Evolutionary conservation across 2,888 invertebrate genomes (phyloP), one percentile per base, ranked within the genome.

Genomic region (Trachelus iudaicus): DNA sequence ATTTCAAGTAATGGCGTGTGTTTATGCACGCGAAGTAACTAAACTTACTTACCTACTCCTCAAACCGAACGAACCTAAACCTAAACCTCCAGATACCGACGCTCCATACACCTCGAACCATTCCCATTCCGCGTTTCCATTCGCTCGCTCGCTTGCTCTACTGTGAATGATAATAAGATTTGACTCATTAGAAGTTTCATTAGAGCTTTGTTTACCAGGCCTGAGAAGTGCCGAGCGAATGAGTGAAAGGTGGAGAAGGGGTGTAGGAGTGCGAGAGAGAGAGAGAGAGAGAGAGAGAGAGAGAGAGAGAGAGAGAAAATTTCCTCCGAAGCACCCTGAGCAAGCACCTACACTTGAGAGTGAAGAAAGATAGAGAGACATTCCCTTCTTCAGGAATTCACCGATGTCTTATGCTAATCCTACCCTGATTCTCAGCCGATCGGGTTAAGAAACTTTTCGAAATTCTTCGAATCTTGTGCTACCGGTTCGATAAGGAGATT

Each of bases 151-250:
- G 35, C 34, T 85, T 82, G 75, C 81, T 81, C 82, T 79, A 85
- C 84, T 85, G 82, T 81, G 87, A 86, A 88, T 88, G 87, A 87
- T 87, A 89, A 89, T 88, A 89, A 87, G 88, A 89, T 89, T 89
- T 86, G 85, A 87, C 86, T 89, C 88, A 88, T 89, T 88, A 89
- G 88, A 89, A 88, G 87, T 89, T 89, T 89, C 88, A 88, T 89
- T 87, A 87, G 86, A 85, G 87, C 88, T 87, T 88, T 88, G 88
- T 89, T 89, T 88, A 86, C 87, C 80, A 80, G 82, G 76, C 79
- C 82, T 79, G 73, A 33, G 79, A 76, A 73, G 31, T 69, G 33
- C 33, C 69, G 31, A 69, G 75, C 73, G 73, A 73, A 75, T 76
- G 74, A 79, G 15, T 15, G 75, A 79, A 33, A 33, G n/a, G 30